These are phyloP conservation scores for Gallinago paraguaiae DNA, from an alignment of 2,113 vertebrate species.

Conservation along the genomic window DNA sequence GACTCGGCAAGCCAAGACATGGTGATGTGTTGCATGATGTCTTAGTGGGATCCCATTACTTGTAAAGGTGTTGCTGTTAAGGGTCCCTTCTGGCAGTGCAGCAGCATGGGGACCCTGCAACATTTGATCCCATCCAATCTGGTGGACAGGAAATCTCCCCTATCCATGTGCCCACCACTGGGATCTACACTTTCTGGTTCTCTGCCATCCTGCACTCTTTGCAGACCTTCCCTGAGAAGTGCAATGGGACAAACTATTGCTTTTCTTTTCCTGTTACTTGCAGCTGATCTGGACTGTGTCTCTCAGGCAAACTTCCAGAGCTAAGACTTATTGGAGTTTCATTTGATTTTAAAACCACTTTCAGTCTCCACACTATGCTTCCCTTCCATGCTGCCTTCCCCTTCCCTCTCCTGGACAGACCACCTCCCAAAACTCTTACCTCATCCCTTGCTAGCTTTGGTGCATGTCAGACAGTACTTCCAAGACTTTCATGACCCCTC, in stretches of 20 bases:
- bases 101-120: background rate
- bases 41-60: background rate
- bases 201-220: background rate
- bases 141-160: background rate
- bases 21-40: background rate
- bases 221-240: background rate
- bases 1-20: background rate
- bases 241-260: background rate
- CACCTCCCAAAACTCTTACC: background rate
- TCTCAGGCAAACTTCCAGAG: slow-evolving; percentile 11
- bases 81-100: background rate
- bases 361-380: slow-evolving; percentile 4
- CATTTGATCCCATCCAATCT: background rate
- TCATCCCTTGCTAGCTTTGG: background rate
- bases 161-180: no score
- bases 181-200: background rate
- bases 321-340: background rate
- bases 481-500: background rate
- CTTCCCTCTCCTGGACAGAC: background rate
- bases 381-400: background rate
- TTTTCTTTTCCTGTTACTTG: slow-evolving; percentile 22
- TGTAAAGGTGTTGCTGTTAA: background rate
- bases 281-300: slow-evolving; percentile 7
- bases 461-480: background rate
- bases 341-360: slow-evolving; percentile 11